Percentiles rank a stretch among this genome's conserved stretches.
These are phyloP conservation scores for Fragum whitleyi DNA, from an alignment of 2,888 invertebrate genomes.

Conservation along the genomic window DNA sequence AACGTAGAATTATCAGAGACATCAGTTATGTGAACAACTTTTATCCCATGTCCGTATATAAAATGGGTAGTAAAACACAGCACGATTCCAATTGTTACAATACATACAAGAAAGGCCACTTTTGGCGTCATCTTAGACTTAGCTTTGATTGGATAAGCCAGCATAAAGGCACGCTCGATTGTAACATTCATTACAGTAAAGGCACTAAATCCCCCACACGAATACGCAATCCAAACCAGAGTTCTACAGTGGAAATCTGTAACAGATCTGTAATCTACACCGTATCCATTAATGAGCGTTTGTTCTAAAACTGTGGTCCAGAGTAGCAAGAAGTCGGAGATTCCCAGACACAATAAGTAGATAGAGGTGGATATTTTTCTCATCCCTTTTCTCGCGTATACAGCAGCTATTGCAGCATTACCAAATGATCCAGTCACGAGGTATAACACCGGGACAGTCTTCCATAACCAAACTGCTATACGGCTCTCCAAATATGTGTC, in stretches of 20 bases:
- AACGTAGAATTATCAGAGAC: not conserved
- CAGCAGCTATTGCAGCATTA: not conserved
- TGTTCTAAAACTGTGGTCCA: slow-evolving; percentile 11
- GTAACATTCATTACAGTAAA: slow-evolving; percentile 5
- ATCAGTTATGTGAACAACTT: not conserved
- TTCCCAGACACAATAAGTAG: not conserved
- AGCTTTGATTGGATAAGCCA: not conserved
- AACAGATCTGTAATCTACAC: slow-evolving; percentile 5
- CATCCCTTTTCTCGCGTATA: slow-evolving; percentile 10
- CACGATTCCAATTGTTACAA: not conserved
- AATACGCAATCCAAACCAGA: not conserved
- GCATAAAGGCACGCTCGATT: slow-evolving; percentile 5
- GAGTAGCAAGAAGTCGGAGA: not conserved
- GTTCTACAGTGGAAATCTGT: not conserved
- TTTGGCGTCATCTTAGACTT: not conserved
- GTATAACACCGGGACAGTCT: not conserved
- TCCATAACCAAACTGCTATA: not conserved
- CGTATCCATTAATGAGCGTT: not conserved
- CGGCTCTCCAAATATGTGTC: not conserved
- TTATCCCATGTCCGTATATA: not conserved
- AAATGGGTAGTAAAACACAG: not conserved
- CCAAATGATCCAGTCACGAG: not conserved
- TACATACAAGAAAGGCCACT: slow-evolving; percentile 1
- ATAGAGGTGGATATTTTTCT: not conserved
- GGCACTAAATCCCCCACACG: not conserved